These are phyloP conservation scores for Dastarcus helophoroides DNA, from an alignment of 2,888 invertebrate species.

Conservation along the genomic window DNA sequence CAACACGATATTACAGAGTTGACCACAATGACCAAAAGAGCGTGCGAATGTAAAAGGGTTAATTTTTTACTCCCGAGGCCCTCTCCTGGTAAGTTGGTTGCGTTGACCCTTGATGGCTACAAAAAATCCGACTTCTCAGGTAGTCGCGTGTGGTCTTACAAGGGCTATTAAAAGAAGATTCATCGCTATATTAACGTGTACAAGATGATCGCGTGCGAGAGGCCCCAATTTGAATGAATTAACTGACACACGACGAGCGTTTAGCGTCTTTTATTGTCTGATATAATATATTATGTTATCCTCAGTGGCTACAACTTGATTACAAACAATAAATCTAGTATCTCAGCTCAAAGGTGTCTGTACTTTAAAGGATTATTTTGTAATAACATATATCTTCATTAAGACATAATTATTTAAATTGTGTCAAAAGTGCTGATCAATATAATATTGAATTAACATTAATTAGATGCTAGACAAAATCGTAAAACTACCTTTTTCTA, in stretches of 20 bases:
- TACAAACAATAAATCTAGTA: too few species aligned
- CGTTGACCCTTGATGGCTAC: constrained; percentile 7
- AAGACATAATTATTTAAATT: too few species aligned
- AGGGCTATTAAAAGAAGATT: constrained; percentile 30
- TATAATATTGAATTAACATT: too few species aligned
- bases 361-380: too few species aligned
- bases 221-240: background rate
- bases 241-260: background rate
- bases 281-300: too few species aligned
- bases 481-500: too few species aligned
- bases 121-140: constrained; percentile 17
- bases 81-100: constrained; percentile 9
- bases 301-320: too few species aligned
- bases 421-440: too few species aligned
- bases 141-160: constrained; percentile 21
- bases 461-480: too few species aligned
- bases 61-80: constrained; percentile 13
- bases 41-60: constrained; percentile 23
- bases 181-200: constrained; percentile 19
- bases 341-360: too few species aligned
- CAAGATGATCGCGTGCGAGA: constrained; percentile 13
- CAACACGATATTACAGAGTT: constrained; percentile 7
- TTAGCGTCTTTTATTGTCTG: too few species aligned
- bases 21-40: constrained; percentile 20
- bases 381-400: too few species aligned